These are phyloP conservation scores for Tinea pellionella DNA, from an alignment of 2,888 invertebrate species.

Conservation along the genomic window DNA sequence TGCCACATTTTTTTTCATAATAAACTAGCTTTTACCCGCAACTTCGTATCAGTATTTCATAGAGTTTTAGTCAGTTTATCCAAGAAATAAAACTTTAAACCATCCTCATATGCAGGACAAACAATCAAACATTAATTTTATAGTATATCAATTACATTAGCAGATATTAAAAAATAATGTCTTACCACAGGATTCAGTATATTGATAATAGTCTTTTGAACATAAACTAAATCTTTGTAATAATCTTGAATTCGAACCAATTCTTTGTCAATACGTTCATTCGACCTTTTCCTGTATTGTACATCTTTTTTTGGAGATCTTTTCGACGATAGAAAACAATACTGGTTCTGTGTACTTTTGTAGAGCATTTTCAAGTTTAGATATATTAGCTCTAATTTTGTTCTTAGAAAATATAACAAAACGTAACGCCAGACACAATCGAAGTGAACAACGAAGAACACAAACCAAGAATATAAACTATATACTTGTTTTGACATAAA, in stretches of 20 bases:
- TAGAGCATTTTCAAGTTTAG: background rate
- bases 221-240: background rate
- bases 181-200: slow-evolving; percentile 1
- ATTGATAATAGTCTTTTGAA: background rate
- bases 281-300: background rate
- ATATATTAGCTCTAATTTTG: background rate
- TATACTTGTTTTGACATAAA: background rate
- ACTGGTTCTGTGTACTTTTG: background rate
- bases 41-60: too few relatives aligned
- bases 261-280: background rate
- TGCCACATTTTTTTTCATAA: too few relatives aligned
- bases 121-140: too few relatives aligned
- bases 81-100: too few relatives aligned
- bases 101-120: too few relatives aligned
- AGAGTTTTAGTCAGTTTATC: too few relatives aligned
- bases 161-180: background rate
- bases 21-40: too few relatives aligned
- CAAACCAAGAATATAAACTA: background rate
- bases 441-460: background rate
- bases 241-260: background rate
- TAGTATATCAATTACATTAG: background rate
- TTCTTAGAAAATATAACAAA: background rate
- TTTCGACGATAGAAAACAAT: background rate
- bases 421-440: background rate
- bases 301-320: background rate